Evolutionary conservation across 2,888 invertebrate genomes (phyloP).

Genomic region (Schizaphis graminum): DNA sequence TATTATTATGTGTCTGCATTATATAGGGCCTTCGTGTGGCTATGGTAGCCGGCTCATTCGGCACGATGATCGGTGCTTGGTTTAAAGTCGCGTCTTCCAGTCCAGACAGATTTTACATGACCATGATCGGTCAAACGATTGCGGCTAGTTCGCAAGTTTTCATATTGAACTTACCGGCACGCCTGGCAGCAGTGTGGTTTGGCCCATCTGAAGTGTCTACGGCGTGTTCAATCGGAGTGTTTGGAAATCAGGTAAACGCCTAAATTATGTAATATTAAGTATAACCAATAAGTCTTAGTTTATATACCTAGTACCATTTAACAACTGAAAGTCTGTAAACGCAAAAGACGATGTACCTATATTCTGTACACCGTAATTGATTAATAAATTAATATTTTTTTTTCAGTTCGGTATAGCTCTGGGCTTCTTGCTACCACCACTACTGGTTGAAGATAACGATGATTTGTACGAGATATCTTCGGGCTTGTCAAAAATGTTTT

Average conservation of each 20-base stretch:
- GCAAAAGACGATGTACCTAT: neutral
- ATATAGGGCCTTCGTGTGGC: slow-evolving; percentile 86
- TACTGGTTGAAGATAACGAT: slow-evolving; percentile 76
- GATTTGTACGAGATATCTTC: slow-evolving; percentile 77
- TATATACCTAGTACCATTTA: neutral
- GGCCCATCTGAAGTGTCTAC: slow-evolving; percentile 96
- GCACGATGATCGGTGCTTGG: slow-evolving; percentile 92
- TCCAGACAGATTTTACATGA: slow-evolving; percentile 88
- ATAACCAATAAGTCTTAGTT: neutral
- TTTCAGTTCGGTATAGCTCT: slow-evolving; percentile 77
- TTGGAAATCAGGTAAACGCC: slow-evolving; percentile 91
- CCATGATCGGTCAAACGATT: slow-evolving; percentile 90
- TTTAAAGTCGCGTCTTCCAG: slow-evolving; percentile 89
- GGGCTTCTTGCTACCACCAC: slow-evolving; percentile 82
- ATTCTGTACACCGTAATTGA: neutral
- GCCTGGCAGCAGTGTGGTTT: slow-evolving; percentile 97
- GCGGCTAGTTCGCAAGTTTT: slow-evolving; percentile 92
- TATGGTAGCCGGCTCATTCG: slow-evolving; percentile 85
- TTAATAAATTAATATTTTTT: slow-evolving; percentile 6
- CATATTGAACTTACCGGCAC: slow-evolving; percentile 91
- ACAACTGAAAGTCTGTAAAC: neutral
- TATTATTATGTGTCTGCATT: neutral
- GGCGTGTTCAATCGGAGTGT: slow-evolving; percentile 97
- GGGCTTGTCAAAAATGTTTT: slow-evolving; percentile 88
- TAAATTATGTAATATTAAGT: neutral